Base-by-base conservation (phyloP, 2,113 vertebrate species). In the Macaca nemestrina region DNA sequence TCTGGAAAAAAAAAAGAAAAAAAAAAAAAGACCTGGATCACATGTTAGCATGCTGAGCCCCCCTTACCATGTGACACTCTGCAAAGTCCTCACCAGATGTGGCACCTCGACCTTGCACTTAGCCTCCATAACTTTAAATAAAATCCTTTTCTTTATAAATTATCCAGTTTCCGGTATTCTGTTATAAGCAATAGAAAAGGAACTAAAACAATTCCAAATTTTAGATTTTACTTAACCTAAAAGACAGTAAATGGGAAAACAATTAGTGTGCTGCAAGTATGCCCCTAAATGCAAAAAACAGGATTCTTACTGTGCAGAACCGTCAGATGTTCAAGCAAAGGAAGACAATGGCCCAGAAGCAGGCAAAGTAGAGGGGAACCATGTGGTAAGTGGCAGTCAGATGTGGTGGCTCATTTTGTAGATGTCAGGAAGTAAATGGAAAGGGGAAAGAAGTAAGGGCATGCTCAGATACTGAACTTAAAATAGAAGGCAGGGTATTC, bases 151-250 rank as follows among this genome's bases (percentile, higher is more conserved):
- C 75, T 48, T 78, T 78, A 45, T 48, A 76, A 76, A 30, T 45
- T 76, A 48, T 17, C 27, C 43, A 48, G 4, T 48, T 78, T 78
- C 27, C 32, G 75, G 27, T 18, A 32, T 78, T 48, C 27, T 78
- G 43, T 48, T 78, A 32, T 32, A 48, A 78, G 45, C 43, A 48
- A 78, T 14, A 48, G 75, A 32, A 78, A 48, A 48, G 2, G 27
- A 48, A 48, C 43, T 17, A 45, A 76, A 30, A 79, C 17, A 11
- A 35, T 35, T 18, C 16, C 40, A 85, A 27, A 85, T 32, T 78
- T 95, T 88, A 88, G 50, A 81, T 88, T 87, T 92, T 90, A 73
- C 43, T 91, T 94, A 30, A 88, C 38, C 25, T 83, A 50, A 97
- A 64, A 84, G 81, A 67, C 8, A 82, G 22, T 23, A 84, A 57